Conservation (phyloP, 2,888 invertebrate species). For the Ischnura elegans region DNA sequence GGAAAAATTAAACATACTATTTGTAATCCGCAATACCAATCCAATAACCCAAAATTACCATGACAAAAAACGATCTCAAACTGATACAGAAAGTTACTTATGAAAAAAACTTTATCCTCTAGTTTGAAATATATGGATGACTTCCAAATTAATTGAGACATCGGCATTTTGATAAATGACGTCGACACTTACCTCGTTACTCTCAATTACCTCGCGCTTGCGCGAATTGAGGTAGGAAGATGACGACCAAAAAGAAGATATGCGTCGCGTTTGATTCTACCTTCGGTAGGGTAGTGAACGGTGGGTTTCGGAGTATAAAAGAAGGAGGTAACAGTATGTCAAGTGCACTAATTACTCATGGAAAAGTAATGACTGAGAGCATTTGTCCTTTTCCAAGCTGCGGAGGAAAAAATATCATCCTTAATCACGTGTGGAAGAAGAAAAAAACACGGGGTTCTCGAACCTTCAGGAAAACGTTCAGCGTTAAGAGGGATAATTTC, state of each 20-base stretch:
- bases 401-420: not conserved
- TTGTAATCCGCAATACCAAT: too few relatives aligned
- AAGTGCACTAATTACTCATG: not conserved
- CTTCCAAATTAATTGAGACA: not conserved
- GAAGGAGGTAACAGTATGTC: not conserved
- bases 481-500: not conserved
- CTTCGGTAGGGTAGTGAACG: too few relatives aligned
- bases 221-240: not conserved
- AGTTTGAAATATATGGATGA: too few relatives aligned
- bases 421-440: not conserved
- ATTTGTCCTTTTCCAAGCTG: not conserved
- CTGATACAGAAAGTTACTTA: too few relatives aligned
- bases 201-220: not conserved
- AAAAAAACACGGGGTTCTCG: too few relatives aligned
- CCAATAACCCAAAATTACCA: too few relatives aligned
- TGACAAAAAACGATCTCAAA: too few relatives aligned
- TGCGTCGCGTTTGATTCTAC: not conserved
- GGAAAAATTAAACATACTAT: too few relatives aligned
- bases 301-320: too few relatives aligned
- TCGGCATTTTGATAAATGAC: not conserved
- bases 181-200: slow-evolving; percentile 8
- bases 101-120: too few relatives aligned
- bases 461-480: not conserved
- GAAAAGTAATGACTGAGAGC: not conserved
- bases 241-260: not conserved